A percentile compares a stretch with the other conserved stretches of the same genome.
Conservation (phyloP, 2,113 vertebrate genomes). For the Hirundichthys speculiger region DNA sequence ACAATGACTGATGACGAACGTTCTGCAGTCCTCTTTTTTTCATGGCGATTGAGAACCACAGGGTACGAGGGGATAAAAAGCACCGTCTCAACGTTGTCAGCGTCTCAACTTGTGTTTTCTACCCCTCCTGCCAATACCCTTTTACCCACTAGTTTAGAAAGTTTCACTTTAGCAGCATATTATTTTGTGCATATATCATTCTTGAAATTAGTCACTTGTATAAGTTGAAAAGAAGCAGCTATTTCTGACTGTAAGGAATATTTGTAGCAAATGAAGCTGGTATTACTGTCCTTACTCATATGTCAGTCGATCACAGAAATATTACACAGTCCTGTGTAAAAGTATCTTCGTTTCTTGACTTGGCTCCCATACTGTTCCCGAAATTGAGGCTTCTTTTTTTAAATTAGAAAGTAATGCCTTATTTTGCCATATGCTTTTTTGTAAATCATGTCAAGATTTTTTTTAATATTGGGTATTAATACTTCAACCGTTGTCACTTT, state of each 20-base stretch:
- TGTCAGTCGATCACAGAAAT: conserved; percentile 26
- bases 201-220: too few species aligned
- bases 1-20: conserved; percentile 47
- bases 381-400: conserved; percentile 4
- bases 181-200: neutral
- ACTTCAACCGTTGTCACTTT: too few species aligned
- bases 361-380: conserved; percentile 17
- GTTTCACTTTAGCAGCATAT: conserved; percentile 10
- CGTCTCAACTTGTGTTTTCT: conserved; percentile 9
- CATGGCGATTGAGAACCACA: conserved; percentile 26
- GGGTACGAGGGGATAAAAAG: conserved; percentile 3
- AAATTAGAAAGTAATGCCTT: neutral
- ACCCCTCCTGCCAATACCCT: neutral
- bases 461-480: too few species aligned
- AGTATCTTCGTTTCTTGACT: conserved; percentile 47
- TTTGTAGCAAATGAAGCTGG: conserved; percentile 2
- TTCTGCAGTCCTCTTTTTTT: conserved; percentile 9
- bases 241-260: conserved; percentile 6
- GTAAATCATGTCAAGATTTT: too few species aligned
- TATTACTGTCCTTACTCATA: conserved; percentile 38
- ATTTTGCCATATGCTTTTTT: too few species aligned
- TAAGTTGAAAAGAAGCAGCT: neutral
- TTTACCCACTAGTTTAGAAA: neutral
- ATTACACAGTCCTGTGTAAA: conserved; percentile 37
- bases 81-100: neutral